Base-by-base conservation (phyloP, 1,140 invertebrate genomes). In the Riptortus pedestris region DNA sequence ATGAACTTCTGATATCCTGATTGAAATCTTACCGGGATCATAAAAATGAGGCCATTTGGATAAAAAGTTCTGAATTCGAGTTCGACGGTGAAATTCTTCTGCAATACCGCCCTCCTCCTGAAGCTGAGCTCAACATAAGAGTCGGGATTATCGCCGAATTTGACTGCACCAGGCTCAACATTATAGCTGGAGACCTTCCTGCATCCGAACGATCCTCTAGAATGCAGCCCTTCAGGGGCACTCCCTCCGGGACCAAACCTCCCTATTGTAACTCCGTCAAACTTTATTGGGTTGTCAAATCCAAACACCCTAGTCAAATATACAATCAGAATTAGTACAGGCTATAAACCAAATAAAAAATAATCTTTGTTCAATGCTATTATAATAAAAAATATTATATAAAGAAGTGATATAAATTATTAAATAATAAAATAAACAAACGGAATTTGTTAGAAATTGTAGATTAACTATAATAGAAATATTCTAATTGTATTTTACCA, bases 21-120 rank as follows among this genome's bases (percentile, higher is more conserved):
- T n/a, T n/a, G n/a, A 38, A 14, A 7, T 7, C 51, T 76, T 78
- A 88, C 86, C 12, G 85, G 82, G 43, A 88, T 79, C 4, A 91
- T 76, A 58, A 90, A 84, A 4, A 96, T 73, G 61, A 93, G 72
- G 38, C 91, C 92, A 71, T 92, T 85, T 0, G 83, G 82, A 74
- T 91, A 88, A 71, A 88, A 92, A 0, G 91, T 94, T 27, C 91
- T 77, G 71, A 95, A 90, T 68, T 90, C 84, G 67, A 95, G 85
- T 60, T 86, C 83, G 31, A 94, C 75, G 7, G 81, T 79, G 69
- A 91, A 91, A 69, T 84, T 82, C 65, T 82, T 82, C 64, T 82
- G 79, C 77, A 86, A 82, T 64, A 85, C 81, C 69, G 79, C 79
- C 38, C 81, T 78, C 22, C 78, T 79, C 51, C 80, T 79, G 11